phyloP scores from a whole-genome alignment of 1,140 invertebrate species.

The Ridgeia piscesae region DNA sequence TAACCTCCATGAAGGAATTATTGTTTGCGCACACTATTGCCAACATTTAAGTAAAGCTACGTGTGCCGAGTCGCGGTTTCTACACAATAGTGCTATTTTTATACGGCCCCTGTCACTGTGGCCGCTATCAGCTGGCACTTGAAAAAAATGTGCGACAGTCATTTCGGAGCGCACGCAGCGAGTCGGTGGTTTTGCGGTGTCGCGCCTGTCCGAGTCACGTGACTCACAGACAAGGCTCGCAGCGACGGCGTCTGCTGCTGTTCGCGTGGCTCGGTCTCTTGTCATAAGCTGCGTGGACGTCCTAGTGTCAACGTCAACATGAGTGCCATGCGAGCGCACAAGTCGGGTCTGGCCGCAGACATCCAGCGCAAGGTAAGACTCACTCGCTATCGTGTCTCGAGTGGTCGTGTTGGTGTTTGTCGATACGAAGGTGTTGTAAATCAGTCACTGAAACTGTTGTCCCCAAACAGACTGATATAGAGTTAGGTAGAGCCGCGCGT shows the following conservation, averaged over 20 bases:
- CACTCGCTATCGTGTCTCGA: not conserved
- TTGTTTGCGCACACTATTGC: not conserved
- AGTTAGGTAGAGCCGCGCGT: not conserved
- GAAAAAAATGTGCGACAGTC: not conserved
- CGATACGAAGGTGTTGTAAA: not conserved
- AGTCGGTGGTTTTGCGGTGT: not conserved
- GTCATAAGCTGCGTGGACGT: not conserved
- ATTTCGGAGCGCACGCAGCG: not conserved
- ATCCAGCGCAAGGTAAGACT: slow-evolving; percentile 10
- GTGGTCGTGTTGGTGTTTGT: not conserved
- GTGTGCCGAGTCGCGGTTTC: not conserved
- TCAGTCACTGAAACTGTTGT: not conserved
- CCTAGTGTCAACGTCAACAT: not conserved
- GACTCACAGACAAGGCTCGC: not conserved
- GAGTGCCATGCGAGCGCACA: slow-evolving; percentile 1
- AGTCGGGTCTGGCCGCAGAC: slow-evolving; percentile 14
- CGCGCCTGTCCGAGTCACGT: not conserved
- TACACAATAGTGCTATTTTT: not conserved
- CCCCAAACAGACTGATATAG: not conserved
- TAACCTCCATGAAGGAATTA: no score
- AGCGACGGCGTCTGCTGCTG: not conserved
- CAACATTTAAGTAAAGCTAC: not conserved
- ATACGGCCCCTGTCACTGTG: not conserved
- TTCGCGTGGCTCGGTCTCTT: not conserved
- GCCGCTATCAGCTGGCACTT: not conserved